A percentile compares a stretch with the other conserved stretches of the same genome.
These are phyloP conservation scores for Galleria mellonella DNA, from an alignment of 1,140 invertebrate species.

Conservation along the genomic window DNA sequence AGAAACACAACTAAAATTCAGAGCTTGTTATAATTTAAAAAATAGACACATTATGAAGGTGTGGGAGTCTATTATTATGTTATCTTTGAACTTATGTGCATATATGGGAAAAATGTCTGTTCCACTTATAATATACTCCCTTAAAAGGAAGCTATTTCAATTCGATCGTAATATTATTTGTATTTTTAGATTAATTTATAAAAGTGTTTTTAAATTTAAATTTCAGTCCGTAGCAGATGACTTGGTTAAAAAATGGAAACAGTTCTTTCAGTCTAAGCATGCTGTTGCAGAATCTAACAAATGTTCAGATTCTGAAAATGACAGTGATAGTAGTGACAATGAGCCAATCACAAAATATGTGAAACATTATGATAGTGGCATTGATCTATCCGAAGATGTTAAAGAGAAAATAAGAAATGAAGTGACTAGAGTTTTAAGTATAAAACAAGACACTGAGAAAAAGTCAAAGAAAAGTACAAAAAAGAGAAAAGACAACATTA, in stretches of 20 bases:
- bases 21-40: no score
- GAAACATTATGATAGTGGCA: conserved; percentile 34
- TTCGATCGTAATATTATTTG: no score
- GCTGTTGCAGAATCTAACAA: neutral
- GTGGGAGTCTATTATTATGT: no score
- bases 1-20: no score
- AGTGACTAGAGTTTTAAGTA: conserved; percentile 26
- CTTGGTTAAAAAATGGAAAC: conserved; percentile 23
- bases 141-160: no score
- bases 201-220: no score
- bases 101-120: no score
- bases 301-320: neutral
- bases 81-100: no score
- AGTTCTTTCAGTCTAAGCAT: conserved; percentile 18
- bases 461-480: conserved; percentile 8
- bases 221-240: conserved; percentile 28
- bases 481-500: neutral
- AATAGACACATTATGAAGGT: no score
- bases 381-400: conserved; percentile 44
- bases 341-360: conserved; percentile 58
- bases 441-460: conserved; percentile 3
- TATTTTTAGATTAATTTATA: no score
- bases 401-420: conserved; percentile 43
- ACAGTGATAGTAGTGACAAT: conserved; percentile 34
- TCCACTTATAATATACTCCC: no score